These are phyloP conservation scores for Batillaria attramentaria DNA, from an alignment of 1,140 invertebrate genomes.

Conservation along the genomic window DNA sequence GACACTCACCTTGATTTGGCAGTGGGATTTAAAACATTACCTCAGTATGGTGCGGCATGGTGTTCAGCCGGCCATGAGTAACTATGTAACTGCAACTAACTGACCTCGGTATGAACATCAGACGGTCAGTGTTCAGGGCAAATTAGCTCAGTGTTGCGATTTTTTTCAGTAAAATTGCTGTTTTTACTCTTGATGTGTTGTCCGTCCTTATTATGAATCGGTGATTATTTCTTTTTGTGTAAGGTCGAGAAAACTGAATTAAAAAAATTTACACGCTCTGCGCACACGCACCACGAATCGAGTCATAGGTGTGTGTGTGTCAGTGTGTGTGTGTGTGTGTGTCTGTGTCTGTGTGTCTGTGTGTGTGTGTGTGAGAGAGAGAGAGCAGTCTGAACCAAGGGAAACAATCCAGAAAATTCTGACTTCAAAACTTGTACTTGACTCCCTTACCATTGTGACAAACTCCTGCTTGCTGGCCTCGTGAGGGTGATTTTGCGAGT, in stretches of 20 bases:
- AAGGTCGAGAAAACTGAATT: background rate
- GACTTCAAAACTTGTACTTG: too few relatives aligned
- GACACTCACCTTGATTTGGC: background rate
- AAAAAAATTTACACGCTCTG: background rate
- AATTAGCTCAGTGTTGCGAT: too few relatives aligned
- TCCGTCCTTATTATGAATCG: background rate
- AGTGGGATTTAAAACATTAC: background rate
- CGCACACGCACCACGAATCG: background rate
- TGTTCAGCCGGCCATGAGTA: background rate
- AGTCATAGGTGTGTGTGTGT: background rate
- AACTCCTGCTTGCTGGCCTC: too few relatives aligned
- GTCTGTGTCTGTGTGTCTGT: background rate
- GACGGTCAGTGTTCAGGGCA: too few relatives aligned
- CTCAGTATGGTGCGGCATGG: background rate
- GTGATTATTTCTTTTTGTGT: background rate
- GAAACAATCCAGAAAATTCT: too few relatives aligned
- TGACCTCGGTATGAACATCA: too few relatives aligned
- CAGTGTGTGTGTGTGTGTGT: slow-evolving; percentile 6
- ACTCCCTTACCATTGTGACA: too few relatives aligned
- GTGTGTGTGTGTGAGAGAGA: background rate
- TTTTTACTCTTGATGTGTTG: background rate
- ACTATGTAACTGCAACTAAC: too few relatives aligned
- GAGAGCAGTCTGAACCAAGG: too few relatives aligned
- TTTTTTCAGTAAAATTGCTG: background rate
- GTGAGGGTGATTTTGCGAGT: background rate